These are phyloP conservation scores for Thymelicus sylvestris DNA, from an alignment of 2,888 invertebrate genomes.

Conservation along the genomic window DNA sequence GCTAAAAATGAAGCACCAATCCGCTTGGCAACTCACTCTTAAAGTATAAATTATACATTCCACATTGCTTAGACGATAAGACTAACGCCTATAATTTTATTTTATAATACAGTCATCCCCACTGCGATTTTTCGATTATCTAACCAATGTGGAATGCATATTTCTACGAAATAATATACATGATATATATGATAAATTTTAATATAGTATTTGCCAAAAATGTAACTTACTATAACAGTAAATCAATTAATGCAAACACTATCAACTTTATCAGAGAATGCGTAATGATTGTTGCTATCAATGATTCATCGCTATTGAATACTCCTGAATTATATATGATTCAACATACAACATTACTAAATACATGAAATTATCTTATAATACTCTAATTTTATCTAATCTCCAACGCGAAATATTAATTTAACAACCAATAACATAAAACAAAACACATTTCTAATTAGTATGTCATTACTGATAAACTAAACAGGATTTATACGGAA, in stretches of 20 bases:
- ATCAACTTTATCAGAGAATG: constrained; percentile 24
- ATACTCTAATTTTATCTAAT: no score
- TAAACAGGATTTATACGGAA: constrained; percentile 7
- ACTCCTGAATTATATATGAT: background rate
- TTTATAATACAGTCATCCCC: constrained; percentile 42
- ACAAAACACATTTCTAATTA: constrained; percentile 4
- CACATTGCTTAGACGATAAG: constrained; percentile 40
- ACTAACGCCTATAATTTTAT: background rate
- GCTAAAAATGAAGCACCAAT: no score
- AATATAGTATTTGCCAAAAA: background rate
- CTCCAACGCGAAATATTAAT: background rate
- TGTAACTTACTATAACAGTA: background rate
- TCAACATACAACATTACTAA: background rate
- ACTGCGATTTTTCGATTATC: constrained; percentile 59
- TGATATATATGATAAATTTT: background rate
- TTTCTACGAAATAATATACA: background rate
- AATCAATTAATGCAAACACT: constrained; percentile 4
- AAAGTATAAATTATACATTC: constrained; percentile 14
- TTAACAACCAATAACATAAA: background rate
- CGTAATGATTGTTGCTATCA: constrained; percentile 6
- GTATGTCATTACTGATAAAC: constrained; percentile 8
- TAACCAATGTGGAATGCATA: constrained; percentile 62
- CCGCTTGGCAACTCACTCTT: no score
- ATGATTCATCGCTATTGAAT: constrained; percentile 18
- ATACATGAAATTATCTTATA: background rate